Percentiles rank a stretch among this genome's conserved stretches.
These are phyloP conservation scores for Polia nebulosa DNA, from an alignment of 2,888 invertebrate species.

Conservation along the genomic window DNA sequence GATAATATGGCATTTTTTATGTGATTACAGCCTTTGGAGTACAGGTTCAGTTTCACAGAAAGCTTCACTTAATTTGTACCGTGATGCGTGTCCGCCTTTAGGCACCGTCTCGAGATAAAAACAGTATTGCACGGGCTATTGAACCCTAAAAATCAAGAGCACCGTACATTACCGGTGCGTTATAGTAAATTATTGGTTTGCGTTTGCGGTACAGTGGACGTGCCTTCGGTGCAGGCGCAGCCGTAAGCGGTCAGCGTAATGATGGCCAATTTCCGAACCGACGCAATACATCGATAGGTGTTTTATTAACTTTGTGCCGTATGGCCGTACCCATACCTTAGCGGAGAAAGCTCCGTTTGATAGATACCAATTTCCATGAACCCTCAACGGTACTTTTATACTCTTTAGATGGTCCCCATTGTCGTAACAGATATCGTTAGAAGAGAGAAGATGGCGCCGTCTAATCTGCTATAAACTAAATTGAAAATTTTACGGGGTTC, in stretches of 20 bases:
- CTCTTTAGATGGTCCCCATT: slow-evolving; percentile 43
- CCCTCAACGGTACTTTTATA: slow-evolving; percentile 50
- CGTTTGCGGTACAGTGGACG: slow-evolving; percentile 74
- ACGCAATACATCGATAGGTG: slow-evolving; percentile 70
- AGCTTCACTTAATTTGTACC: slow-evolving; percentile 18
- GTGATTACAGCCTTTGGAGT: slow-evolving; percentile 19
- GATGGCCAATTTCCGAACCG: slow-evolving; percentile 81
- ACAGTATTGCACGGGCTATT: slow-evolving; percentile 64
- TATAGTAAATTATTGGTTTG: slow-evolving; percentile 81
- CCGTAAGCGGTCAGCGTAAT: slow-evolving; percentile 80
- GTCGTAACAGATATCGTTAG: slow-evolving; percentile 50
- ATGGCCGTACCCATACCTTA: too few relatives aligned
- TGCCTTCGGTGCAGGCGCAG: slow-evolving; percentile 68
- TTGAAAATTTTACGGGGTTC: slow-evolving; percentile 46
- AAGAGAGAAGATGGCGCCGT: slow-evolving; percentile 25
- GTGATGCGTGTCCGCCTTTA: slow-evolving; percentile 24
- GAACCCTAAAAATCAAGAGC: slow-evolving; percentile 74
- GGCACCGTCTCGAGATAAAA: slow-evolving; percentile 55
- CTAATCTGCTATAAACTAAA: slow-evolving; percentile 49
- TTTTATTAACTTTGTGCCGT: slow-evolving; percentile 66
- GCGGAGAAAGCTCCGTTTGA: slow-evolving; percentile 61
- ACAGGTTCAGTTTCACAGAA: slow-evolving; percentile 16
- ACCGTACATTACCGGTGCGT: slow-evolving; percentile 76
- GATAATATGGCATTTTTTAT: slow-evolving; percentile 17
- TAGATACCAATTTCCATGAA: slow-evolving; percentile 37